Base-by-base conservation (phyloP, 1,140 invertebrate genomes). In the Macrotrachela quadricornifera region DNA sequence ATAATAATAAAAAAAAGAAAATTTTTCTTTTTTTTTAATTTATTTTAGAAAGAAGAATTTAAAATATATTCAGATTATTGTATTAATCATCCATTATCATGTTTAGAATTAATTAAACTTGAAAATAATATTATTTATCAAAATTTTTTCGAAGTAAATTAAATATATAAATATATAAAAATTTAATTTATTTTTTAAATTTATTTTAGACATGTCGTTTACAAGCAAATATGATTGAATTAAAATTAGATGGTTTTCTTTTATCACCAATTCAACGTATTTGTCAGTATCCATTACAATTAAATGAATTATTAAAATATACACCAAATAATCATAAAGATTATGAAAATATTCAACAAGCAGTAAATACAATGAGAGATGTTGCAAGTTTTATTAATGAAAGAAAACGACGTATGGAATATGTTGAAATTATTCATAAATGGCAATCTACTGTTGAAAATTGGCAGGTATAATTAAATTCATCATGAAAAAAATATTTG, bases 261-360 rank as follows among this genome's bases (percentile, higher is more conserved):
- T 68, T 90, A 41, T 83, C 83, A 1, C 85, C 85, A 0, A 80
- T 90, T 18, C 85, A 90, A 70, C 79, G 83, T 66, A 86, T 90
- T 59, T 90, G 85, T 69, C 85, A 87, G 65, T 90, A 88, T 68
- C 85, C 84, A 12, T 73, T 90, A 18, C 85, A 88, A 62, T 71
- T 88, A 50, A 79, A 79, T 37, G 83, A 88, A 70, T 72, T 88
- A 30, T 57, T 69, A 8, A 67, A 66, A 49, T 66, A 64, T 58
- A 69, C 67, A 6, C 64, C 71, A 59, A 59, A 72, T n/a, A 76
- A 78, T 52, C 82, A 85, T 68, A 72, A 74, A 10, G 82, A 85
- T 68, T 77, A 77, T 63, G 60, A 68, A 12, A 73, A 75, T 54
- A 76, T 83, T 9, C 73, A 74, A 42, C 75, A 78, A 60, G 81